A percentile compares a stretch with the other conserved stretches of the same genome.
Conservation (phyloP, 1,140 invertebrate species). For the Drosophila chauvacae region DNA sequence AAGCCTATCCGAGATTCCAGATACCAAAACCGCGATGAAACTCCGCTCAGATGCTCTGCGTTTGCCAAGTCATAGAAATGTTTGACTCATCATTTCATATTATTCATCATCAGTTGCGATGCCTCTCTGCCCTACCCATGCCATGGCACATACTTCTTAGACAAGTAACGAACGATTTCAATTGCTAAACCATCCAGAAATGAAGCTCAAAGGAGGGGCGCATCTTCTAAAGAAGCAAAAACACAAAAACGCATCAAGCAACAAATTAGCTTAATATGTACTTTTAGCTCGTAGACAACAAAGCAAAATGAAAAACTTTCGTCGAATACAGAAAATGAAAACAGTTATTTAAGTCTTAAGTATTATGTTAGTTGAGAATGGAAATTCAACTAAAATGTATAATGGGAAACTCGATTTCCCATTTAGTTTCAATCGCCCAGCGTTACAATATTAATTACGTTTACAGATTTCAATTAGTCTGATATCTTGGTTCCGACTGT, state of each 20-base stretch:
- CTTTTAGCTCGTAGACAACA: constrained; percentile 50
- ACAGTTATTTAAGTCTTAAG: constrained; percentile 39
- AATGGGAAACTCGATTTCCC: constrained; percentile 38
- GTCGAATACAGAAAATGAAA: constrained; percentile 23
- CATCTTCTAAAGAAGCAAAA: constrained; percentile 12
- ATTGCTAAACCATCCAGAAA: constrained; percentile 56
- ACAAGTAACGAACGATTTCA: constrained; percentile 57
- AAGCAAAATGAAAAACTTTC: constrained; percentile 29
- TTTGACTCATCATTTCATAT: constrained; percentile 23
- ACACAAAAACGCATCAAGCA: constrained; percentile 25
- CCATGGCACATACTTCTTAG: constrained; percentile 5
- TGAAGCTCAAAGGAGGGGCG: constrained; percentile 1
- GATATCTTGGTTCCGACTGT: constrained; percentile 51
- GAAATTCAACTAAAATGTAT: constrained; percentile 7
- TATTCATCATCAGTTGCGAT: constrained; percentile 3
- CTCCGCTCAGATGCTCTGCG: constrained; percentile 61
- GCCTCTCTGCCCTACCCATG: neutral
- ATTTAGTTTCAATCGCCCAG: constrained; percentile 24
- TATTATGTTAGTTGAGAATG: constrained; percentile 36
- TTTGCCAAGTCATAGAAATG: constrained; percentile 64
- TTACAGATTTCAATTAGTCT: constrained; percentile 57
- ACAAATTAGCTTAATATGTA: constrained; percentile 56
- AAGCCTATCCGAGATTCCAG: neutral
- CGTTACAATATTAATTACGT: constrained; percentile 33
- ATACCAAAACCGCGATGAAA: neutral